Percentiles rank a stretch among this genome's conserved stretches.
Conservation (phyloP, 2,888 invertebrate genomes). For the Hydriomena furcata region DNA sequence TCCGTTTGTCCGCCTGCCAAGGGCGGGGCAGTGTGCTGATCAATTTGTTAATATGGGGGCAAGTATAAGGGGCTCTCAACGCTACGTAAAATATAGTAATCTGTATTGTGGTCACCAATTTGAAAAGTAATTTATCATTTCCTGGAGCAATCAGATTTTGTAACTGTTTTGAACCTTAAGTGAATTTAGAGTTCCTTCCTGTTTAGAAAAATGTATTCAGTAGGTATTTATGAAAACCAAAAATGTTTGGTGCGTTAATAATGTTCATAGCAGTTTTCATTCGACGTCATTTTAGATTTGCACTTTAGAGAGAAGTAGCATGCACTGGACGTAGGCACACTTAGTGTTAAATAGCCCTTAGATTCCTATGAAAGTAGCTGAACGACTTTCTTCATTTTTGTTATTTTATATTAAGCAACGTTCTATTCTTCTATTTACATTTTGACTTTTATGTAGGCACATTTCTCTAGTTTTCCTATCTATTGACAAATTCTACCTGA, state of each 20-base stretch:
- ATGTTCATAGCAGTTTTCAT: slow-evolving; percentile 38
- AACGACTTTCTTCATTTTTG: too few species aligned
- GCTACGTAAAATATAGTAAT: too few species aligned
- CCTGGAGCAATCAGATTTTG: slow-evolving; percentile 33
- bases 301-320: slow-evolving; percentile 21
- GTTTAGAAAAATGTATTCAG: slow-evolving; percentile 3
- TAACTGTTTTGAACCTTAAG: slow-evolving; percentile 28
- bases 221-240: not conserved
- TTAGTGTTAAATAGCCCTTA: not conserved
- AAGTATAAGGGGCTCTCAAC: too few species aligned
- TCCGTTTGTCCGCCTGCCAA: too few species aligned
- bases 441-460: not conserved
- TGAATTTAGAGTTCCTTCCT: slow-evolving; percentile 7
- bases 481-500: not conserved
- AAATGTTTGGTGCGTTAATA: slow-evolving; percentile 9
- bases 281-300: slow-evolving; percentile 29
- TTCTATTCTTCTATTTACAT: not conserved
- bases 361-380: not conserved
- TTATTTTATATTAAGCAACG: too few species aligned
- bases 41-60: too few species aligned
- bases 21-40: too few species aligned
- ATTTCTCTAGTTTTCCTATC: not conserved
- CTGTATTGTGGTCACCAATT: too few species aligned
- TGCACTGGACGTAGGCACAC: slow-evolving; percentile 9
- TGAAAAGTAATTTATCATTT: not conserved